A percentile compares a stretch with the other conserved stretches of the same genome.
phyloP scores from a whole-genome alignment of 2,797 vertebrate species.

The Hafferia zeledoni region DNA sequence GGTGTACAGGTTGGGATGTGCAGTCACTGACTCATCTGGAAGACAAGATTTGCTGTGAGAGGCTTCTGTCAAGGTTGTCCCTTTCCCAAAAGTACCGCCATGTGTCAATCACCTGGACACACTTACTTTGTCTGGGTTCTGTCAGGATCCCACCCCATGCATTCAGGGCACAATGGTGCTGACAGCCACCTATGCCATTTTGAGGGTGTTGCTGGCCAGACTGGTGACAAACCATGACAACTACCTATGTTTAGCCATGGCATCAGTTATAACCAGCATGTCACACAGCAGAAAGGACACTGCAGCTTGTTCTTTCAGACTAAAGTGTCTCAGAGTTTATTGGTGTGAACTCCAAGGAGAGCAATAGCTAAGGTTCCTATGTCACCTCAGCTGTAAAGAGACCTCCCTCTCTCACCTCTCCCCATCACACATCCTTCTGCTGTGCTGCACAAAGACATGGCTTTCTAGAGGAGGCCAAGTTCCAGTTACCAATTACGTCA shows the following conservation, averaged over 20 bases:
- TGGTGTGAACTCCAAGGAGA: not conserved
- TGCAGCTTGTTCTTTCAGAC: not conserved
- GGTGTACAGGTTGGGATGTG: not conserved
- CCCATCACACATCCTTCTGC: conserved; percentile 21
- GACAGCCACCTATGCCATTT: not conserved
- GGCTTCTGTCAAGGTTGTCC: not conserved
- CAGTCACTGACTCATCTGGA: not conserved
- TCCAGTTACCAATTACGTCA: conserved; percentile 32
- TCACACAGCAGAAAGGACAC: not conserved
- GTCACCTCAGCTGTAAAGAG: not conserved
- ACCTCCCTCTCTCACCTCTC: not conserved
- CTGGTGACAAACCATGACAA: not conserved
- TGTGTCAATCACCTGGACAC: accelerated
- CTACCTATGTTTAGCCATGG: not conserved
- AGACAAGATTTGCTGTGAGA: not conserved
- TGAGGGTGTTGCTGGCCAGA: not conserved
- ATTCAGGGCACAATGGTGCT: not conserved
- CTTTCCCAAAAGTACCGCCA: not conserved
- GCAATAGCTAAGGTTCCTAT: not conserved
- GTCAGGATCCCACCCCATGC: accelerated
- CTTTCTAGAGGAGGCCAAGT: conserved; percentile 3
- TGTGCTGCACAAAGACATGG: not conserved
- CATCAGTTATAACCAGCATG: not conserved
- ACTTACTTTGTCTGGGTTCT: not conserved
- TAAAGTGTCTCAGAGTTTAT: not conserved